Base-by-base conservation (phyloP, 2,888 invertebrate species). In the Willowsia nigromaculata region DNA sequence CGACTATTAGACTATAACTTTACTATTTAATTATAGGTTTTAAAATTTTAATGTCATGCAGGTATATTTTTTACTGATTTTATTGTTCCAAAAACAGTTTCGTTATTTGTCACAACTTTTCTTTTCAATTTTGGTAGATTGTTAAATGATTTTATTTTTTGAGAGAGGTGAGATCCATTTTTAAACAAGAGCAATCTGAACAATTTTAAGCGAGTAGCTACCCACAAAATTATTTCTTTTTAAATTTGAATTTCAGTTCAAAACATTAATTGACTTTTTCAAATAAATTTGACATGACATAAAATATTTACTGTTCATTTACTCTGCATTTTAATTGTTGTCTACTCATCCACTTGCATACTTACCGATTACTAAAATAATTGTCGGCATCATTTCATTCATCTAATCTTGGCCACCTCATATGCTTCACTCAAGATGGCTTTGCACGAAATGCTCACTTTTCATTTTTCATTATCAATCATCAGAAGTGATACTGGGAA, bases 231-330 rank as follows among this genome's bases (percentile, higher is more conserved):
- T n/a, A n/a, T 40, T 18, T 9, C 40, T 22, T 1, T 68, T 22
- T 40, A 22, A 40, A 68, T 18, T 3, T 37, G 2, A 5, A 15
- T 37, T 68, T 37, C 1, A 68, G 13, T n/a, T 68, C 22, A 68
- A 22, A 40, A 68, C 40, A 40, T 68, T 11, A 22, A 68, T 11
- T 68, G 68, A 68, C 68, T 68, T 68, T 68, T 59, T 27, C 4
- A 68, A 68, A 40, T 40, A 68, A 68, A 68, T 33, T 33, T 37
- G 68, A 68, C 68, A 68, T 68, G 68, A 68, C 40, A 37, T 40
- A 18, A 40, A n/a, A 68, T 33, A 65, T 15, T 22, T 27, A 27
- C 22, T 68, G 0, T 15, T 22, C 22, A 22, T 40, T 37, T 40
- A n/a, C 7, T 71, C n/a, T 43, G 22, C 22, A 25, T 43, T 40